Conservation (phyloP, 2,888 invertebrate species). For the Apamea monoglypha region DNA sequence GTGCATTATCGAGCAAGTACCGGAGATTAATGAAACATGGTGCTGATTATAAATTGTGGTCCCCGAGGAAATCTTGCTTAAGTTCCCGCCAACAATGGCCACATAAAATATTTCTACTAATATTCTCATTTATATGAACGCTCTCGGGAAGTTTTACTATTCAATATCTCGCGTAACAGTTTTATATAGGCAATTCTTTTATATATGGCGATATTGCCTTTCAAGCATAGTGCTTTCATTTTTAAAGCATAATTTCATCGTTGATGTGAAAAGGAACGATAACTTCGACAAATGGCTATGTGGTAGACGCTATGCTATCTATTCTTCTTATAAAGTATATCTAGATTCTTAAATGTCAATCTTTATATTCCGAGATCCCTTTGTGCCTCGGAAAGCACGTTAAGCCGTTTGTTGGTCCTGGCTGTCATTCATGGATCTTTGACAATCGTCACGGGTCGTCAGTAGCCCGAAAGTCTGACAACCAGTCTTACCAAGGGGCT, state of each 20-base stretch:
- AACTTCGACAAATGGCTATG: constrained; percentile 29
- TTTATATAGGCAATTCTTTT: constrained; percentile 64
- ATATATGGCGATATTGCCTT: constrained; percentile 45
- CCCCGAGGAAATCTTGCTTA: constrained; percentile 85
- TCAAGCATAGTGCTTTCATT: constrained; percentile 54
- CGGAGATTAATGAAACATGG: constrained; percentile 79
- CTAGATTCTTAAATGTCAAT: background rate
- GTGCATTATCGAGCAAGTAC: constrained; percentile 75
- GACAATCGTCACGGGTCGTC: too few species aligned
- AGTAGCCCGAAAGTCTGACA: too few species aligned
- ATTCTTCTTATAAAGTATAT: background rate
- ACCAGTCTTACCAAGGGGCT: too few species aligned
- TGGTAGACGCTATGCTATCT: background rate
- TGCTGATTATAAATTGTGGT: constrained; percentile 82
- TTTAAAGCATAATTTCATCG: constrained; percentile 52
- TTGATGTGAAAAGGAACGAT: constrained; percentile 54
- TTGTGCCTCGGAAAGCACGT: too few species aligned
- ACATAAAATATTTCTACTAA: constrained; percentile 81
- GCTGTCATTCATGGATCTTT: too few species aligned
- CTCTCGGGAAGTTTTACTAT: constrained; percentile 74
- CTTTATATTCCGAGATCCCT: background rate
- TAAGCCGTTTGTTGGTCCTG: too few species aligned
- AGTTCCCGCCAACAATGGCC: constrained; percentile 80
- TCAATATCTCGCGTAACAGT: constrained; percentile 72
- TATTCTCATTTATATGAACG: constrained; percentile 77